Percentiles rank a stretch among this genome's conserved stretches.
phyloP scores from a whole-genome alignment of 2,113 vertebrate species.

The Sitta europaea region DNA sequence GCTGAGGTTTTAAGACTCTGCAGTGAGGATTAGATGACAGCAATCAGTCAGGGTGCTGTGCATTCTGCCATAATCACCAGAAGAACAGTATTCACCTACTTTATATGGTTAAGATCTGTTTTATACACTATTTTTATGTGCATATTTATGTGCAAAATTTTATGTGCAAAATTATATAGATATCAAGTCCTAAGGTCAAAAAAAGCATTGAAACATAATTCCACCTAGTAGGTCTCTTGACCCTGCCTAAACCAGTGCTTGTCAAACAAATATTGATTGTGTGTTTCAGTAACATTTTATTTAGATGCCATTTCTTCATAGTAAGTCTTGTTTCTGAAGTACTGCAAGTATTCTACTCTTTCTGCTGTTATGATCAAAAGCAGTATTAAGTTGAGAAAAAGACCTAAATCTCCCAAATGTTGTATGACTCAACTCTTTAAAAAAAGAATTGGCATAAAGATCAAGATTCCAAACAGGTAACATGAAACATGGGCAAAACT shows the following conservation, averaged over 20 bases:
- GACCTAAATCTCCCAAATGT: not conserved
- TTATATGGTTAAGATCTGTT: not conserved
- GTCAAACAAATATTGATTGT: not conserved
- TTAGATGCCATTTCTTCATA: not conserved
- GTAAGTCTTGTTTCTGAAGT: not conserved
- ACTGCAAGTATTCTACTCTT: not conserved
- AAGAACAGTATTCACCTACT: not conserved
- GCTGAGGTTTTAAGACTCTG: not conserved
- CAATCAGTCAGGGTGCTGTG: not conserved
- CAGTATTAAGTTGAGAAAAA: not conserved
- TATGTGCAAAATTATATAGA: not conserved
- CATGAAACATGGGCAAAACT: not conserved
- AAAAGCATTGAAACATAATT: not conserved
- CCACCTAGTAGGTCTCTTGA: not conserved
- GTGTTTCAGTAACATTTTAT: not conserved
- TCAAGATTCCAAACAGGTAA: not conserved
- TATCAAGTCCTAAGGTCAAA: not conserved
- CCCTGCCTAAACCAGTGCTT: not conserved
- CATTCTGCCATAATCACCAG: not conserved
- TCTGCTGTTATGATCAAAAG: not conserved
- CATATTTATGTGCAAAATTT: not conserved
- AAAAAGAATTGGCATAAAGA: not conserved
- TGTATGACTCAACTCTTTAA: not conserved
- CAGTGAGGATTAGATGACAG: not conserved
- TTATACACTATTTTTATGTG: not conserved